Percentiles rank a stretch among this genome's conserved stretches.
Conservation (phyloP, 1,140 invertebrate genomes). For the Macrobrachium rosenbergii region DNA sequence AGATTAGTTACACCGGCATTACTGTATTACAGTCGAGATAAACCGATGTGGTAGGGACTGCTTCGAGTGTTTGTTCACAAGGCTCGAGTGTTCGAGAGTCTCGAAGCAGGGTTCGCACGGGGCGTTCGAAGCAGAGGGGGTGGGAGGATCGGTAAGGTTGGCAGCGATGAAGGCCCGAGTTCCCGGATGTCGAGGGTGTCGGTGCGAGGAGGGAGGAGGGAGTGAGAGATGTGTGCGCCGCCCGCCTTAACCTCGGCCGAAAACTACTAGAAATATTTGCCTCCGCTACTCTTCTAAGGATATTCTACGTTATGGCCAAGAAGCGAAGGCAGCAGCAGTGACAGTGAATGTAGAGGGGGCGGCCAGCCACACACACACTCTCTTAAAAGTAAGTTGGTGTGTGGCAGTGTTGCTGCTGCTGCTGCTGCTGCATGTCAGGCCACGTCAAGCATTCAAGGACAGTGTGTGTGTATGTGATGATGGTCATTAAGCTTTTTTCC, state of each 20-base stretch:
- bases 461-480: neutral
- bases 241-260: neutral
- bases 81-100: no score
- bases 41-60: no score
- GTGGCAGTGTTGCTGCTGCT: no score
- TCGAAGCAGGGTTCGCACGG: no score
- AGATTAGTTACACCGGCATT: no score
- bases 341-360: slow-evolving; percentile 36
- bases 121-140: no score
- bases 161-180: slow-evolving; percentile 41
- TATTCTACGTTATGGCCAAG: slow-evolving; percentile 40
- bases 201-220: slow-evolving; percentile 32
- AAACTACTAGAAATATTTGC: slow-evolving; percentile 23
- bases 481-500: neutral
- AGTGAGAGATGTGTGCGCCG: slow-evolving; percentile 45
- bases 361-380: slow-evolving; percentile 24
- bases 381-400: slow-evolving; percentile 14
- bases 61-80: no score
- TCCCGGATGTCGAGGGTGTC: slow-evolving; percentile 42
- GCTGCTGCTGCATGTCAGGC: neutral
- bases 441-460: slow-evolving; percentile 55
- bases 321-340: slow-evolving; percentile 41
- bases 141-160: slow-evolving; percentile 26
- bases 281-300: slow-evolving; percentile 31
- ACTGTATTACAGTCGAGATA: no score